Percentiles rank a stretch among this genome's conserved stretches.
These are phyloP conservation scores for Nemapogon koenigi DNA, from an alignment of 2,888 invertebrate species.

Conservation along the genomic window DNA sequence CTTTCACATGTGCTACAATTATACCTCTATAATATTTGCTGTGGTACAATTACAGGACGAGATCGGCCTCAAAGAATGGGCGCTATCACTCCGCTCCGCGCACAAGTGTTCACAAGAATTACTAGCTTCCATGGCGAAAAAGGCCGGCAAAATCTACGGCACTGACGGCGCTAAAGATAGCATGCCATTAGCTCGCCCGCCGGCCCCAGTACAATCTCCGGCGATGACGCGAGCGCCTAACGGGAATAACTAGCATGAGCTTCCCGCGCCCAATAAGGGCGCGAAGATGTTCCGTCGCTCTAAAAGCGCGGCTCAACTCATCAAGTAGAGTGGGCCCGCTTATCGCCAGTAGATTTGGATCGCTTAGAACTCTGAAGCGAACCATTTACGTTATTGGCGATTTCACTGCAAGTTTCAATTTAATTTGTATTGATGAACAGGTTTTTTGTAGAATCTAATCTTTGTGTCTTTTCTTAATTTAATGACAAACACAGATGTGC, in stretches of 20 bases:
- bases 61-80: conserved; percentile 99
- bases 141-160: conserved; percentile 98
- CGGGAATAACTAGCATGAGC: conserved; percentile 60
- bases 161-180: conserved; percentile 65
- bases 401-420: background rate
- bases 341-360: no score
- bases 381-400: background rate
- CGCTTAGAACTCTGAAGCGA: no score
- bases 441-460: no score
- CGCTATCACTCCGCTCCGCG: conserved; percentile 91
- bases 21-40: no score
- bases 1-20: no score
- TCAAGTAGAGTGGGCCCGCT: conserved; percentile 38
- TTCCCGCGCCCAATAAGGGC: conserved; percentile 54
- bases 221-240: conserved; percentile 39
- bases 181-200: conserved; percentile 21
- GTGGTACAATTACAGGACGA: conserved; percentile 75
- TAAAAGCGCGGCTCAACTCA: conserved; percentile 62
- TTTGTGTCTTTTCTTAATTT: no score
- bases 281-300: conserved; percentile 65
- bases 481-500: no score
- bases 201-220: conserved; percentile 25
- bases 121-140: conserved; percentile 96
- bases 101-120: conserved; percentile 96
- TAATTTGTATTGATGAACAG: background rate